A percentile compares a stretch with the other conserved stretches of the same genome.
phyloP scores from a whole-genome alignment of 2,797 vertebrate species.

The Urosaurus nigricauda region DNA sequence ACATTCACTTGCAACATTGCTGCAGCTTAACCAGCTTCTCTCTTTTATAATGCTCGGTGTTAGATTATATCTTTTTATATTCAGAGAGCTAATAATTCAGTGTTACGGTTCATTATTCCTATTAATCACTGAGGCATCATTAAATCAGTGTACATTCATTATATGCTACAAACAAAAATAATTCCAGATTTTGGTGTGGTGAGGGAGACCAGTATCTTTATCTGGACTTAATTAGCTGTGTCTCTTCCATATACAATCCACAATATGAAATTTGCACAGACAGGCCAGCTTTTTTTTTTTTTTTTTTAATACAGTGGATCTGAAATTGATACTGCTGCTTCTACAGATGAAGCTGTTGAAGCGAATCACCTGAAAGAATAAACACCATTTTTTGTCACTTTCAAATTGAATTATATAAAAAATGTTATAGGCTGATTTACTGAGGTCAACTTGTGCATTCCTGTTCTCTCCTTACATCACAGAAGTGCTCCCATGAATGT shows the following conservation, averaged over 20 bases:
- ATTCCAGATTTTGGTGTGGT: background rate
- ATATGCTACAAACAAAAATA: background rate
- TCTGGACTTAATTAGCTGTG: background rate
- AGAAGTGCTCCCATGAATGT: background rate
- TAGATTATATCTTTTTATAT: background rate
- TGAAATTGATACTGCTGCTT: background rate
- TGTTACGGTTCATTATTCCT: conserved; percentile 1
- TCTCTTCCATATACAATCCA: background rate
- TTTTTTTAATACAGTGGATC: background rate
- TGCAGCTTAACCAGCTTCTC: background rate
- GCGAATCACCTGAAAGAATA: background rate
- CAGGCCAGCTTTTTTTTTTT: accelerated
- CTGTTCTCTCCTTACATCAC: background rate
- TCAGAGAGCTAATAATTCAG: background rate
- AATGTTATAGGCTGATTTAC: background rate
- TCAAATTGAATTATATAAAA: background rate
- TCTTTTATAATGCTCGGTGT: background rate
- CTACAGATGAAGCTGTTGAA: background rate
- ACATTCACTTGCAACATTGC: background rate
- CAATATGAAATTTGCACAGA: background rate
- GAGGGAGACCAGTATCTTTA: background rate
- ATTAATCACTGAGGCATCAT: conserved; percentile 19
- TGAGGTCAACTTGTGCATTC: background rate
- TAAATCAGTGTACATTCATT: conserved; percentile 10
- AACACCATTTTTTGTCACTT: background rate